These are phyloP conservation scores for Sphyrna mokarran DNA, from an alignment of 2,113 vertebrate genomes.

Conservation along the genomic window DNA sequence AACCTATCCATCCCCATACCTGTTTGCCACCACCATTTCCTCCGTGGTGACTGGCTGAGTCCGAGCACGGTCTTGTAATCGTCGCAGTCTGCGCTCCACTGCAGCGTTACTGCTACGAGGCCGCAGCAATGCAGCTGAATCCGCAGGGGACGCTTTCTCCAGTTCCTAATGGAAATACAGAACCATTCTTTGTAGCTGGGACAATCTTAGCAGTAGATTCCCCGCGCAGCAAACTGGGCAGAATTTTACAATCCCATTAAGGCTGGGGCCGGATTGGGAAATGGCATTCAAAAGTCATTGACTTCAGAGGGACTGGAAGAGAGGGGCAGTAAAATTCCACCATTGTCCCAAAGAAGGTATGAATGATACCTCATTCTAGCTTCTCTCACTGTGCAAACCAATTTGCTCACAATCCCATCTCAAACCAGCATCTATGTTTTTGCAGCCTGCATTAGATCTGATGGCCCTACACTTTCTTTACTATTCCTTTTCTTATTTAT, in stretches of 20 bases:
- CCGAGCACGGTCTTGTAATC: slow-evolving; percentile 53
- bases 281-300: no score
- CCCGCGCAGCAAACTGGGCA: not conserved
- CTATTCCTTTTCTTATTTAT: not conserved
- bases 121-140: slow-evolving; percentile 48
- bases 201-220: not conserved
- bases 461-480: not conserved
- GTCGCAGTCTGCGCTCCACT: slow-evolving; percentile 51
- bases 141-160: slow-evolving; percentile 56
- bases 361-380: not conserved
- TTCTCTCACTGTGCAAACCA: not conserved
- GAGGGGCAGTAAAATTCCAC: no score
- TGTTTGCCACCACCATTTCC: slow-evolving; percentile 51
- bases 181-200: not conserved
- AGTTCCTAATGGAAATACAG: slow-evolving; percentile 51
- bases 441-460: not conserved
- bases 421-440: not conserved
- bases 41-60: slow-evolving; percentile 62
- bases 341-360: not conserved
- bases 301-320: no score
- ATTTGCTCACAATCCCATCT: not conserved
- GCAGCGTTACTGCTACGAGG: slow-evolving; percentile 50
- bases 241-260: no score
- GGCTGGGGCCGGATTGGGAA: no score
- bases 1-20: slow-evolving; percentile 44